Conservation (phyloP, 1,140 invertebrate genomes). For the Lasioglossum baleicum region DNA sequence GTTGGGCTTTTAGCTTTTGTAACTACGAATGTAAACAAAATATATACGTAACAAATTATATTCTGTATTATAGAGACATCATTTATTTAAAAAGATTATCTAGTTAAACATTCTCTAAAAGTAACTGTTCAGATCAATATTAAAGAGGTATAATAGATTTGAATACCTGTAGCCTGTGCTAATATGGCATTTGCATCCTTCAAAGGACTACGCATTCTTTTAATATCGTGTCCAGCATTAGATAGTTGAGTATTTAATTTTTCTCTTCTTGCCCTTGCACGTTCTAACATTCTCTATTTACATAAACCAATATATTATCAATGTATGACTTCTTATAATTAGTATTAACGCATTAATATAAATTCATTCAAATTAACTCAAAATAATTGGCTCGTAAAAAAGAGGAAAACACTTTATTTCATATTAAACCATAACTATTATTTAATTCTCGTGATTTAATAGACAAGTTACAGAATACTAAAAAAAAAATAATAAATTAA, state of each 20-base stretch:
- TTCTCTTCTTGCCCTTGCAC: conserved; percentile 81
- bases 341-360: too few relatives aligned
- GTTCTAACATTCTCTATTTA: conserved; percentile 80
- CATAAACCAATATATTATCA: conserved; percentile 16
- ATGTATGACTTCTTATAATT: too few relatives aligned
- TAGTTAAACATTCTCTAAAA: not conserved
- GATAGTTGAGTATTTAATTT: conserved; percentile 77
- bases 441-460: not conserved
- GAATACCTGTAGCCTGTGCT: conserved; percentile 70
- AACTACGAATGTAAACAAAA: conserved; percentile 48
- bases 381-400: not conserved
- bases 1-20: conserved; percentile 51
- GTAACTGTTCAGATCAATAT: not conserved
- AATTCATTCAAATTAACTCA: not conserved
- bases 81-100: conserved; percentile 8
- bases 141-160: not conserved
- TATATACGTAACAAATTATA: not conserved
- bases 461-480: not conserved
- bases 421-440: not conserved
- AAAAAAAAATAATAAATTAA: not conserved
- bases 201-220: conserved; percentile 73
- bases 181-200: conserved; percentile 71
- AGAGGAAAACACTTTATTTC: not conserved
- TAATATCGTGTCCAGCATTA: conserved; percentile 75
- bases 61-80: too few relatives aligned